Percentiles rank a stretch among this genome's conserved stretches.
Evolutionary conservation across 2,797 vertebrate genomes (phyloP).

Genomic region (Bryconaethiops microstoma): DNA sequence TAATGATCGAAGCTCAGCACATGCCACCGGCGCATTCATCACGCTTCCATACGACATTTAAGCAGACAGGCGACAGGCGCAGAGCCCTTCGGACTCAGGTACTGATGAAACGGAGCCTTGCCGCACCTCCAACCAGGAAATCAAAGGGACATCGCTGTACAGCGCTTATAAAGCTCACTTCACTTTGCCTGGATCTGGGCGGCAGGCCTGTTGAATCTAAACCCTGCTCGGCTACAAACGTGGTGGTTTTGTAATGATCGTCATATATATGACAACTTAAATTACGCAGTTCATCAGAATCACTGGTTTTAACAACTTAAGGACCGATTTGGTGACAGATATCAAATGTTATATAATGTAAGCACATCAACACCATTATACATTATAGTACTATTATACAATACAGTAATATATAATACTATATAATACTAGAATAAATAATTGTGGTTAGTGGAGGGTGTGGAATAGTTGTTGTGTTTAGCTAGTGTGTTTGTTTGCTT

Average conservation of each 20-base stretch:
- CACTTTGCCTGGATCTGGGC: background rate
- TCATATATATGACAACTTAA: background rate
- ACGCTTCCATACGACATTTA: conserved; percentile 22
- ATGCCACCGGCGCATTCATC: conserved; percentile 44
- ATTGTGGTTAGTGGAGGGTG: too few relatives aligned
- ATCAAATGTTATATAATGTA: too few relatives aligned
- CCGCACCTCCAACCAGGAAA: conserved; percentile 12
- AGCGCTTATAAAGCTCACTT: conserved; percentile 9
- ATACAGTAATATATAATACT: too few relatives aligned
- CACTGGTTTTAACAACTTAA: background rate
- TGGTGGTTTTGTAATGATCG: background rate
- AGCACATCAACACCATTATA: too few relatives aligned
- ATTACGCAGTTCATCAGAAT: background rate
- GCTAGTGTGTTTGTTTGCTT: too few relatives aligned
- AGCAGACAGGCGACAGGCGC: conserved; percentile 43
- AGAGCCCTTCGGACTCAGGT: conserved; percentile 31
- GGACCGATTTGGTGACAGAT: too few relatives aligned
- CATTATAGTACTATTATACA: too few relatives aligned
- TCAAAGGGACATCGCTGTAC: conserved; percentile 7
- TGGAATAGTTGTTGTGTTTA: too few relatives aligned
- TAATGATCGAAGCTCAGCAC: conserved; percentile 43
- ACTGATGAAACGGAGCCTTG: conserved; percentile 22
- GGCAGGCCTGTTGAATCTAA: background rate
- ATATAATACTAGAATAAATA: too few relatives aligned
- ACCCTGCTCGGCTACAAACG: background rate